phyloP scores from a whole-genome alignment of 2,888 invertebrate genomes.

The Melanophora roralis region DNA sequence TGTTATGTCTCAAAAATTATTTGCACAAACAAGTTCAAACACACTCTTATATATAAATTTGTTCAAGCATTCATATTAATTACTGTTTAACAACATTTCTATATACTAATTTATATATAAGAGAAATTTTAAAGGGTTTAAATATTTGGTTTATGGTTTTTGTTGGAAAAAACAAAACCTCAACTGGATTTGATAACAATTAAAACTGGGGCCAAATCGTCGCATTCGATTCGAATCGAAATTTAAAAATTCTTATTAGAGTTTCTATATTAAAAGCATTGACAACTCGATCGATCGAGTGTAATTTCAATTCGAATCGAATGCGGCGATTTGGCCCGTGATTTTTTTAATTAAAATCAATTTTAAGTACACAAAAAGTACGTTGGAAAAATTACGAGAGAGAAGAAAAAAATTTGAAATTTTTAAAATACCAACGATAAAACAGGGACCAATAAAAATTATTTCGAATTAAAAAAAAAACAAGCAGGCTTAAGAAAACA shows the following conservation, averaged over 20 bases:
- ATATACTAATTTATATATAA: too few relatives aligned
- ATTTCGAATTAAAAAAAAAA: too few relatives aligned
- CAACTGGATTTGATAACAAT: constrained; percentile 49
- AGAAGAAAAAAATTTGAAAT: background rate
- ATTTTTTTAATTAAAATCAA: too few relatives aligned
- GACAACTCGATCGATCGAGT: too few relatives aligned
- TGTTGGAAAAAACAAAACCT: constrained; percentile 28
- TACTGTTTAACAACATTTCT: too few relatives aligned
- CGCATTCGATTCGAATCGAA: constrained; percentile 45
- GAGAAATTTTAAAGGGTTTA: constrained; percentile 12
- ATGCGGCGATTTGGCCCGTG: too few relatives aligned
- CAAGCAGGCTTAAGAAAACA: too few relatives aligned
- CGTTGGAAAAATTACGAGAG: background rate
- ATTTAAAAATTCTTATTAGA: constrained; percentile 43
- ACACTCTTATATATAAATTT: constrained; percentile 7
- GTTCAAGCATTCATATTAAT: too few relatives aligned
- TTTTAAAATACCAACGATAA: background rate
- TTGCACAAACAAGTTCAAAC: background rate
- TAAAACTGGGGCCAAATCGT: too few relatives aligned
- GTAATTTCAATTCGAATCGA: too few relatives aligned
- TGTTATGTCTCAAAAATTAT: constrained; percentile 23
- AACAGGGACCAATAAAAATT: too few relatives aligned
- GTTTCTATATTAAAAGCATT: background rate
- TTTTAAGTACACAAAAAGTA: too few relatives aligned
- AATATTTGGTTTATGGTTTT: background rate